Evolutionary conservation across 2,113 vertebrate genomes (phyloP).

Genomic region (Noctilio leporinus): DNA sequence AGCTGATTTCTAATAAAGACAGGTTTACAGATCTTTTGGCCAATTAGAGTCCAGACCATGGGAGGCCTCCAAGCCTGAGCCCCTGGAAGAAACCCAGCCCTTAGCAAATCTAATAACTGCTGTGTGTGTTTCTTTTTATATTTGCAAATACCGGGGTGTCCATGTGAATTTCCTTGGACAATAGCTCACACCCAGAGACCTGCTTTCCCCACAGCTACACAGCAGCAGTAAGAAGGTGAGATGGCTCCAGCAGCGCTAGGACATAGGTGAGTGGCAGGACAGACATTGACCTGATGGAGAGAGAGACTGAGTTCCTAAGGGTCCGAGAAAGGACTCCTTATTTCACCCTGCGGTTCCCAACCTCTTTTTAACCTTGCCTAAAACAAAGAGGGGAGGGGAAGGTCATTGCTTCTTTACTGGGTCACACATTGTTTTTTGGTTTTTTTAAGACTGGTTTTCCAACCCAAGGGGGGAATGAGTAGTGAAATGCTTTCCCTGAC

Average conservation of each 20-base stretch:
- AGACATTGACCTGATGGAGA: background rate
- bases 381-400: constrained; percentile 4
- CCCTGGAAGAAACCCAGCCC: background rate
- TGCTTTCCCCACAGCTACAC: background rate
- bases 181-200: background rate
- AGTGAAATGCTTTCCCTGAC: background rate
- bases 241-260: background rate
- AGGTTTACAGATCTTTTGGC: background rate
- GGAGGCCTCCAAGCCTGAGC: background rate
- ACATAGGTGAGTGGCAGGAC: background rate
- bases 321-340: constrained; percentile 37
- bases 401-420: constrained; percentile 46
- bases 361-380: background rate
- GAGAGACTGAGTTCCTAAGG: too few relatives aligned
- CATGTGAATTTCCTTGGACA: background rate
- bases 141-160: background rate
- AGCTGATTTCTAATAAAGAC: background rate
- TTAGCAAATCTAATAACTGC: background rate
- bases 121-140: background rate
- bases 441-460: constrained; percentile 30
- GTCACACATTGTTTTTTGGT: constrained; percentile 13
- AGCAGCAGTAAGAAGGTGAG: background rate
- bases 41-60: background rate
- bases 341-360: constrained; percentile 47
- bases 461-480: background rate